Conservation (phyloP, 2,113 vertebrate genomes). For the Sarotherodon lohbergeri region DNA sequence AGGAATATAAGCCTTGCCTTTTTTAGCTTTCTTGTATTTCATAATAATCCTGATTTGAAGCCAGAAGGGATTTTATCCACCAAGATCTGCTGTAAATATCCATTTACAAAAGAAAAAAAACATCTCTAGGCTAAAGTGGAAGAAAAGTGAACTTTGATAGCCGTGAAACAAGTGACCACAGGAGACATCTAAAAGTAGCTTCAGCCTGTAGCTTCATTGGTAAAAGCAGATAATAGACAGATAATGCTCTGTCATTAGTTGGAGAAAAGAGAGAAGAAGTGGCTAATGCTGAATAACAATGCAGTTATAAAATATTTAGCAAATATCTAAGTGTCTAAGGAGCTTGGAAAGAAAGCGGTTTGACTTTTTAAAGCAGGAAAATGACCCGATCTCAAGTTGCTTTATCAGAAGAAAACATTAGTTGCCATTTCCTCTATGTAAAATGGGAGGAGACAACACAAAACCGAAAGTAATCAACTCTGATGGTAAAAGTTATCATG, state of each 20-base stretch:
- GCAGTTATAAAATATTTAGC: not conserved
- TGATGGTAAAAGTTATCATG: not conserved
- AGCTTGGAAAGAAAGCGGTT: not conserved
- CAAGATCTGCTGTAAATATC: not conserved
- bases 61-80: not conserved
- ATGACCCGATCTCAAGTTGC: not conserved
- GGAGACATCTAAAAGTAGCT: not conserved
- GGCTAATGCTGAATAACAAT: not conserved
- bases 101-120: not conserved
- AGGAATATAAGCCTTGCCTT: not conserved
- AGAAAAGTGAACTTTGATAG: not conserved
- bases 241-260: not conserved
- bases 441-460: not conserved
- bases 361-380: not conserved
- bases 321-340: not conserved
- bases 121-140: not conserved
- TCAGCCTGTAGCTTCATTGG: not conserved
- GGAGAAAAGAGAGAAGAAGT: not conserved
- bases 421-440: not conserved
- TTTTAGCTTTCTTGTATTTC: not conserved
- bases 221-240: not conserved
- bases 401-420: not conserved
- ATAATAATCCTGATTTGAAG: constrained; percentile 3
- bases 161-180: not conserved
- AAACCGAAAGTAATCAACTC: not conserved